Evolutionary conservation across 2,797 vertebrate species (phyloP).

Genomic region (Xiphophorus birchmanni): DNA sequence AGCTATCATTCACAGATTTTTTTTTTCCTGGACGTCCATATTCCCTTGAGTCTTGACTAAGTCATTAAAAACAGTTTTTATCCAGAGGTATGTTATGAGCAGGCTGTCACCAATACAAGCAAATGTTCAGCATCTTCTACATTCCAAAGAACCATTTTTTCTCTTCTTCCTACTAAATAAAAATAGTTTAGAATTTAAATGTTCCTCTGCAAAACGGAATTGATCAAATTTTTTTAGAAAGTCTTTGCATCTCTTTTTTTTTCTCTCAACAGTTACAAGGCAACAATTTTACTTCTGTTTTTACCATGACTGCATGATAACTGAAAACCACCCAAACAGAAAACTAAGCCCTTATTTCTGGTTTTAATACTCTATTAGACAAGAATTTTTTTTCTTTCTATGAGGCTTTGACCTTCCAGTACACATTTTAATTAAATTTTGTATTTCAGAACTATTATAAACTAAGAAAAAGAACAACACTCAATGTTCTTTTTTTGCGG

Average conservation of each 20-base stretch:
- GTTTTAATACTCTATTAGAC: not conserved
- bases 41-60: not conserved
- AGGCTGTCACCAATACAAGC: not conserved
- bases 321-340: constrained; percentile 2
- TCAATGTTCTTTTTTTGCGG: not conserved
- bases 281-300: not conserved
- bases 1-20: not conserved
- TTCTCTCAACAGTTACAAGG: not conserved
- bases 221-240: not conserved
- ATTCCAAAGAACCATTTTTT: not conserved
- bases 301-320: not conserved
- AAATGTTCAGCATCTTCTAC: not conserved
- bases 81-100: not conserved
- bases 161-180: not conserved
- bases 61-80: not conserved
- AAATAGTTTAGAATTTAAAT: not conserved
- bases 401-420: not conserved
- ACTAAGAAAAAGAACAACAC: not conserved
- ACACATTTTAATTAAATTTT: not conserved
- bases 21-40: too few relatives aligned
- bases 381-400: not conserved
- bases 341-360: not conserved
- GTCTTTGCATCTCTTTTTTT: not conserved
- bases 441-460: not conserved
- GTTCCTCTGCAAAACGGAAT: not conserved